These are phyloP conservation scores for Blastobasis lacticolella DNA, from an alignment of 2,888 invertebrate genomes.

Conservation along the genomic window DNA sequence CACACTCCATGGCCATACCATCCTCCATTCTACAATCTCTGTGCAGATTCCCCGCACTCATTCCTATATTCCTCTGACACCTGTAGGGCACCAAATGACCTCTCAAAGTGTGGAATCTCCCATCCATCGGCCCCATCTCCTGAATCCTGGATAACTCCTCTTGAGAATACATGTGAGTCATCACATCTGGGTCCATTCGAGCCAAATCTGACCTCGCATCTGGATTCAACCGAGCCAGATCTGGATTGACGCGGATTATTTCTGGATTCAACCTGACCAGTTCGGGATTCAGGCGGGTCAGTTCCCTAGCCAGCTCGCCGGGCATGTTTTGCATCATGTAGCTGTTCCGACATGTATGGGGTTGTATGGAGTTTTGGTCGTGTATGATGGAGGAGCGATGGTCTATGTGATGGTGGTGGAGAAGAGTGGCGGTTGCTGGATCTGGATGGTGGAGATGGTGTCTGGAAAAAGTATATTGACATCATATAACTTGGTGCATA, in stretches of 20 bases:
- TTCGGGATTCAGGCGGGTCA: constrained; percentile 26
- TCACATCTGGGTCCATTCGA: constrained; percentile 20
- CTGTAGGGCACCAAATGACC: constrained; percentile 63
- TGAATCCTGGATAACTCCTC: constrained; percentile 36
- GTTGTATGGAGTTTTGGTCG: constrained; percentile 31
- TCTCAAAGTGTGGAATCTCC: constrained; percentile 52
- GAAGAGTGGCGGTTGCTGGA: constrained; percentile 59
- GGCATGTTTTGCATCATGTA: constrained; percentile 34
- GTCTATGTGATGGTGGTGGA: constrained; percentile 60
- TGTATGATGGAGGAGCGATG: constrained; percentile 40
- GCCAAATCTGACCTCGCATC: constrained; percentile 30
- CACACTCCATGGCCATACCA: constrained; percentile 42
- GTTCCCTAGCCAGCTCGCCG: constrained; percentile 13
- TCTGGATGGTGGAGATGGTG: constrained; percentile 61
- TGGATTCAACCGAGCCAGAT: constrained; percentile 30
- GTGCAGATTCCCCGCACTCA: constrained; percentile 55
- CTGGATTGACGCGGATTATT: constrained; percentile 27
- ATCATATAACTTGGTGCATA: too few species aligned
- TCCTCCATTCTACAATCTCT: constrained; percentile 53
- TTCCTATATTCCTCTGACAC: constrained; percentile 45
- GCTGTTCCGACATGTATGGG: constrained; percentile 50
- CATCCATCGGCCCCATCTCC: constrained; percentile 29
- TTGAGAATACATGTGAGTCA: constrained; percentile 30
- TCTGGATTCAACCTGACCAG: constrained; percentile 26
- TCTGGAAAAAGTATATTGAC: constrained; percentile 24